Evolutionary conservation across 2,113 vertebrate genomes (phyloP).

Genomic region (Oriolus oriolus): DNA sequence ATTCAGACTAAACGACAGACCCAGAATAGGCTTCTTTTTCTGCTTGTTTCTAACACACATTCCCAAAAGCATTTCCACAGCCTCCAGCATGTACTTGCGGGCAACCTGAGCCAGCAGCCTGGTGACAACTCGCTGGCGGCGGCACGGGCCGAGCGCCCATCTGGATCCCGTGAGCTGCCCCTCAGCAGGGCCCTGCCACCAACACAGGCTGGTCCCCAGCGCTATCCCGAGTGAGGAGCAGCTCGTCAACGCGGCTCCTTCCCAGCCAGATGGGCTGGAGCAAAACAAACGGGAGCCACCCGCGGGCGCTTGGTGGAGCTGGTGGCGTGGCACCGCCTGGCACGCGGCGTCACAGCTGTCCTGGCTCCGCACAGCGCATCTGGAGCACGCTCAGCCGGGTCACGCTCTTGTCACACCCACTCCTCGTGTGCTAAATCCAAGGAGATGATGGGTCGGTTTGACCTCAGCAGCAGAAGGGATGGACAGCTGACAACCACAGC

Average conservation of each 20-base stretch:
- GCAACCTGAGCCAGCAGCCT: background rate
- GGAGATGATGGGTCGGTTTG: background rate
- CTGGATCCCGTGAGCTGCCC: background rate
- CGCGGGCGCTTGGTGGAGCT: background rate
- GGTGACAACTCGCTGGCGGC: background rate
- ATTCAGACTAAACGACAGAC: background rate
- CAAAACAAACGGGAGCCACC: background rate
- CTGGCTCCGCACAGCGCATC: background rate
- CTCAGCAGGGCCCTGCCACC: background rate
- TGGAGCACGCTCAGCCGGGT: background rate
- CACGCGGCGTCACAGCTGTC: fast-evolving
- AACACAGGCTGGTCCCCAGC: fast-evolving
- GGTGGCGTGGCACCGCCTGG: fast-evolving
- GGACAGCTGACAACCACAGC: fast-evolving
- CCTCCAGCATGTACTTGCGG: background rate
- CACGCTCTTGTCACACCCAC: fast-evolving
- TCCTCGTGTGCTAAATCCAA: fast-evolving
- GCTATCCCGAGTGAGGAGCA: fast-evolving
- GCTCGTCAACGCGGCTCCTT: background rate
- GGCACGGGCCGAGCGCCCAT: fast-evolving
- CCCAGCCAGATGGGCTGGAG: background rate
- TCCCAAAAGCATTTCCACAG: background rate
- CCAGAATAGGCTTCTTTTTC: background rate
- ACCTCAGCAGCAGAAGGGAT: background rate
- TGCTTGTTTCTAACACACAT: background rate